phyloP scores from a whole-genome alignment of 1,140 invertebrate genomes.

The Nasonia vitripennis region DNA sequence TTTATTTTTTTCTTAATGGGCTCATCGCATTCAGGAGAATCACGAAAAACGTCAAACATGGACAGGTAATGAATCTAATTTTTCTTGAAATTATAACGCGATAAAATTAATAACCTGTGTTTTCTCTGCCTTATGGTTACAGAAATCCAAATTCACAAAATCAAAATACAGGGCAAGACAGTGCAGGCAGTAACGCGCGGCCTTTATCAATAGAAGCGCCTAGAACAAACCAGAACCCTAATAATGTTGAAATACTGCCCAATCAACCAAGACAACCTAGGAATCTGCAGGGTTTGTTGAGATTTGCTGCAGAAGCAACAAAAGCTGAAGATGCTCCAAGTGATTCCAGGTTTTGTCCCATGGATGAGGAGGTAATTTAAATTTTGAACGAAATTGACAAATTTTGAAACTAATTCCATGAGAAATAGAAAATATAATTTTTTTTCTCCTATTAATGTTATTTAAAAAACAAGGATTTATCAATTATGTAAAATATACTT shows the following conservation, averaged over 20 bases:
- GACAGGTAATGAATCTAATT: slow-evolving; percentile 56
- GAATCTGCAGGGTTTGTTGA: slow-evolving; percentile 78
- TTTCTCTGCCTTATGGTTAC: slow-evolving; percentile 45
- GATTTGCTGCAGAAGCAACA: slow-evolving; percentile 80
- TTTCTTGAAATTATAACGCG: not conserved
- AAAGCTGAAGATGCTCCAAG: slow-evolving; percentile 76
- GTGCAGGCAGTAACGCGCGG: slow-evolving; percentile 58
- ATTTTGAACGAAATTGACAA: no score
- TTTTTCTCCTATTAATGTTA: not conserved
- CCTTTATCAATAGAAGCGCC: slow-evolving; percentile 68
- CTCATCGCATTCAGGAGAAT: slow-evolving; percentile 57
- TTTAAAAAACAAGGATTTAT: slow-evolving; percentile 25
- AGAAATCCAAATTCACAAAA: slow-evolving; percentile 55
- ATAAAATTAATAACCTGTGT: not conserved
- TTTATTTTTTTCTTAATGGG: slow-evolving; percentile 61
- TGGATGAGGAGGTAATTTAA: slow-evolving; percentile 78
- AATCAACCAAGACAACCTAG: slow-evolving; percentile 71
- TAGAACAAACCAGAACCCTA: slow-evolving; percentile 50
- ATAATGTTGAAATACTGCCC: slow-evolving; percentile 52
- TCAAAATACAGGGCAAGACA: slow-evolving; percentile 53
- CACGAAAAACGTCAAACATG: slow-evolving; percentile 57
- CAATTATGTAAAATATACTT: slow-evolving; percentile 9
- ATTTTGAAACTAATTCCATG: not conserved
- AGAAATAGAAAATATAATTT: slow-evolving; percentile 22
- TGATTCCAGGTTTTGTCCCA: slow-evolving; percentile 70